A percentile compares a stretch with the other conserved stretches of the same genome.
phyloP scores from a whole-genome alignment of 2,888 invertebrate species.

The Leptopilina drosophilae region DNA sequence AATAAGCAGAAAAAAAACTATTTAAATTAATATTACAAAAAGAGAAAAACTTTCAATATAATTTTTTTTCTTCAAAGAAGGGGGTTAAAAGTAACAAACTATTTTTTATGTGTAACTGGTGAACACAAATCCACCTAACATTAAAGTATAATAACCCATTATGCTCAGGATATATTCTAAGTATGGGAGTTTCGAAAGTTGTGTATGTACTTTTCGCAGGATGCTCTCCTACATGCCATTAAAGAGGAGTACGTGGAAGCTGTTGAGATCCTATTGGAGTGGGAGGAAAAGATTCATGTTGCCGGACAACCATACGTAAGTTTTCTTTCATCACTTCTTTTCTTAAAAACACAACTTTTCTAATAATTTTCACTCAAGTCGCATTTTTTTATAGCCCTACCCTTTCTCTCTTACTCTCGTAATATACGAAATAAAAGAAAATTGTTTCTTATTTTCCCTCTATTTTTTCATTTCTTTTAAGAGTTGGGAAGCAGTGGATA shows the following conservation, averaged over 20 bases:
- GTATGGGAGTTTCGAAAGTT: conserved; percentile 42
- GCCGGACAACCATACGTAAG: conserved; percentile 88
- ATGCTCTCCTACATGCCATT: conserved; percentile 95
- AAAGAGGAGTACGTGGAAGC: conserved; percentile 99
- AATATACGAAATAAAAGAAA: background rate
- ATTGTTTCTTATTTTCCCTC: background rate
- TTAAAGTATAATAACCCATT: conserved; percentile 45
- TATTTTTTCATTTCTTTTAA: conserved; percentile 64
- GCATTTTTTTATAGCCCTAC: background rate
- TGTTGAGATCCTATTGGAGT: conserved; percentile 93
- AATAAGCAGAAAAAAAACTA: no score
- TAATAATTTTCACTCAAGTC: background rate
- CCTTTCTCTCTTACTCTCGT: background rate
- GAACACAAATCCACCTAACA: conserved; percentile 25
- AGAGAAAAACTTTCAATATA: no score
- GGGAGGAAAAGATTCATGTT: conserved; percentile 90
- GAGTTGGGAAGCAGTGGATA: conserved; percentile 93
- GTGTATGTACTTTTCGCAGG: conserved; percentile 78
- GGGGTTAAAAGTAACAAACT: no score
- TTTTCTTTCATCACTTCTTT: conserved; percentile 50
- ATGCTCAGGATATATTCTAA: conserved; percentile 14
- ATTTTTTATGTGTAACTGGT: background rate
- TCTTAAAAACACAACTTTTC: background rate
- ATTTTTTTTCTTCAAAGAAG: no score
- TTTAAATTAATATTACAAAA: no score